phyloP scores from a whole-genome alignment of 2,113 vertebrate species.

The Nerophis lumbriciformis region DNA sequence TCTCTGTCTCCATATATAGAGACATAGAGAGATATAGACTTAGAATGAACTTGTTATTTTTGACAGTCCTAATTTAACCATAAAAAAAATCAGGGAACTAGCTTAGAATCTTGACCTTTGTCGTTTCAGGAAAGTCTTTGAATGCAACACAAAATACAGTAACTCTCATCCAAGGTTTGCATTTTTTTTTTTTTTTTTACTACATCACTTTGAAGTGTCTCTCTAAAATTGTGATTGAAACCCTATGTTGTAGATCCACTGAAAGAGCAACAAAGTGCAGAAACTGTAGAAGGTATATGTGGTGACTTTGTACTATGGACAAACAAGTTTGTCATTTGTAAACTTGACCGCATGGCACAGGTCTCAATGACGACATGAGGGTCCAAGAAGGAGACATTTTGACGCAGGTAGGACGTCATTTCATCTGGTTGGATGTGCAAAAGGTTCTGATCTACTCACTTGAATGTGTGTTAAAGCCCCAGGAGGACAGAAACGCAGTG shows the following conservation, averaged over 20 bases:
- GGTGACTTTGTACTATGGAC: not conserved
- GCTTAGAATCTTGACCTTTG: no score
- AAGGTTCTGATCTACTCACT: not conserved
- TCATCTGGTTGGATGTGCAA: not conserved
- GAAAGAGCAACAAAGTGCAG: not conserved
- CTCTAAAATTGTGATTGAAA: no score
- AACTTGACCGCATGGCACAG: not conserved
- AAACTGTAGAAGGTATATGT: constrained; percentile 35
- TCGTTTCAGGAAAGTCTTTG: no score
- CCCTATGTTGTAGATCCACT: not conserved
- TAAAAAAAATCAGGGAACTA: no score
- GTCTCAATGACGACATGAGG: not conserved
- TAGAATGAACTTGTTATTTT: no score
- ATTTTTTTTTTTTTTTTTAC: no score
- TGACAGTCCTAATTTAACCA: no score
- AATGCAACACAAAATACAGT: no score
- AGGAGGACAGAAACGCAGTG: constrained; percentile 48
- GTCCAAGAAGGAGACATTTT: constrained; percentile 44
- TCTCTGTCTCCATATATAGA: no score
- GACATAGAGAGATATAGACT: no score
- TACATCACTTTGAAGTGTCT: no score
- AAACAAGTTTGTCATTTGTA: not conserved
- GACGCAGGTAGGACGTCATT: constrained; percentile 14
- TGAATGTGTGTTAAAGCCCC: not conserved
- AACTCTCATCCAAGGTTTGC: no score